Percentiles rank a stretch among this genome's conserved stretches.
phyloP scores from a whole-genome alignment of 2,797 vertebrate genomes.

The Hoplostethus mediterraneus region DNA sequence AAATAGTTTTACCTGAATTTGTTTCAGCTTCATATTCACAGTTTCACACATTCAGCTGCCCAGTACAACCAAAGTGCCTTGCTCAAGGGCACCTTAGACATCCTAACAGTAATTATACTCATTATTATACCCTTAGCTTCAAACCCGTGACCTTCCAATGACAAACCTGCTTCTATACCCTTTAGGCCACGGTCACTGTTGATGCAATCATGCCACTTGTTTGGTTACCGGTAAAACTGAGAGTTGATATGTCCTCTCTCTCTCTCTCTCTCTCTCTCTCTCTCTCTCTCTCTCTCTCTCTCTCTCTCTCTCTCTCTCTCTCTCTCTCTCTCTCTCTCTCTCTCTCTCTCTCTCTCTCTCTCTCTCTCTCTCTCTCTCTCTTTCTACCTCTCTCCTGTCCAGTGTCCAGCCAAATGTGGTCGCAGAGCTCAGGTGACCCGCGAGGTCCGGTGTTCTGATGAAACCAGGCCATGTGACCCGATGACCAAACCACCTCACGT shows the following conservation, averaged over 20 bases:
- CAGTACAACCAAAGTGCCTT: too few relatives aligned
- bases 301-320: background rate
- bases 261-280: too few relatives aligned
- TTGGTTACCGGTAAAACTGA: background rate
- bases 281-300: background rate
- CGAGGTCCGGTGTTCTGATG: conserved; percentile 96
- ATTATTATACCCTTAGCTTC: too few relatives aligned
- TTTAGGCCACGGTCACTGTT: too few relatives aligned
- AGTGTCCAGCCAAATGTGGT: conserved; percentile 95
- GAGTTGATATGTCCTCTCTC: background rate
- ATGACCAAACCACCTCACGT: conserved; percentile 83
- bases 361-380: background rate
- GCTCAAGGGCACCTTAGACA: too few relatives aligned
- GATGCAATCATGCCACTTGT: background rate
- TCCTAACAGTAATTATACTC: too few relatives aligned
- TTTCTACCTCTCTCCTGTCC: conserved; percentile 4
- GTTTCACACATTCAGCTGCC: too few relatives aligned
- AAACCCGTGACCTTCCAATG: too few relatives aligned
- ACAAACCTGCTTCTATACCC: too few relatives aligned
- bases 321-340: background rate
- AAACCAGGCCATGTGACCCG: conserved; percentile 89
- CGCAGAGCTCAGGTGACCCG: conserved; percentile 88
- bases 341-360: too few relatives aligned
- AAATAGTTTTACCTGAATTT: too few relatives aligned
- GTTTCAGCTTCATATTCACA: too few relatives aligned